A percentile compares a stretch with the other conserved stretches of the same genome.
Evolutionary conservation across 2,797 vertebrate species (phyloP).

Genomic region (Chelonia mydas): DNA sequence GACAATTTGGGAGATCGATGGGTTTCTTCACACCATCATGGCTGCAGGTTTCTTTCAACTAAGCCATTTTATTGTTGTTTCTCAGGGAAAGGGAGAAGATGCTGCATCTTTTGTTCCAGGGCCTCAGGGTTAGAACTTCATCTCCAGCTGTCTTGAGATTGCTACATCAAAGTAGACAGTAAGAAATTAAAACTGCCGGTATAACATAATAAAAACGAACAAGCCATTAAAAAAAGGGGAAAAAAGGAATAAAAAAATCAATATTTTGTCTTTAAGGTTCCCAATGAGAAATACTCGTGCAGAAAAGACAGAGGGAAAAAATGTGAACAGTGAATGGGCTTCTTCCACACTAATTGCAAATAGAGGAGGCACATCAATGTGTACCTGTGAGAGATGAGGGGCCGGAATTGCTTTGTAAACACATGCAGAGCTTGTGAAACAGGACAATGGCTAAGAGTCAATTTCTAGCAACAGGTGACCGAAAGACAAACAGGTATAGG

Average conservation of each 20-base stretch:
- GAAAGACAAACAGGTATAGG: constrained; percentile 28
- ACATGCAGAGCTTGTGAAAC: constrained; percentile 45
- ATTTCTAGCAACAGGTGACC: constrained; percentile 49
- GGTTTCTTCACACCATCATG: constrained; percentile 50
- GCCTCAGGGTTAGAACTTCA: constrained; percentile 66
- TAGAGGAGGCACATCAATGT: constrained; percentile 63
- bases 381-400: constrained; percentile 51
- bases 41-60: constrained; percentile 48
- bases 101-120: constrained; percentile 59
- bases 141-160: constrained; percentile 56
- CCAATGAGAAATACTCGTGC: constrained; percentile 45
- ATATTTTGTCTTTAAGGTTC: constrained; percentile 72
- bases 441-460: constrained; percentile 49
- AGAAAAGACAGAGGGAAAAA: constrained; percentile 61
- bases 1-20: constrained; percentile 34
- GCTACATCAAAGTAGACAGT: constrained; percentile 57
- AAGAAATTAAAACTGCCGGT: constrained; percentile 71
- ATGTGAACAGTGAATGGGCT: constrained; percentile 50
- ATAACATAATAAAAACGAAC: constrained; percentile 68
- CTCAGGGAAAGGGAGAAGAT: constrained; percentile 39
- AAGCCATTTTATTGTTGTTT: constrained; percentile 60
- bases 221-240: neutral
- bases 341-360: constrained; percentile 69
- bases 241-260: constrained; percentile 40
- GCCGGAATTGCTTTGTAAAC: constrained; percentile 25